Percentiles rank a stretch among this genome's conserved stretches.
Conservation (phyloP, 2,888 invertebrate species). For the Caradrina kadenii region DNA sequence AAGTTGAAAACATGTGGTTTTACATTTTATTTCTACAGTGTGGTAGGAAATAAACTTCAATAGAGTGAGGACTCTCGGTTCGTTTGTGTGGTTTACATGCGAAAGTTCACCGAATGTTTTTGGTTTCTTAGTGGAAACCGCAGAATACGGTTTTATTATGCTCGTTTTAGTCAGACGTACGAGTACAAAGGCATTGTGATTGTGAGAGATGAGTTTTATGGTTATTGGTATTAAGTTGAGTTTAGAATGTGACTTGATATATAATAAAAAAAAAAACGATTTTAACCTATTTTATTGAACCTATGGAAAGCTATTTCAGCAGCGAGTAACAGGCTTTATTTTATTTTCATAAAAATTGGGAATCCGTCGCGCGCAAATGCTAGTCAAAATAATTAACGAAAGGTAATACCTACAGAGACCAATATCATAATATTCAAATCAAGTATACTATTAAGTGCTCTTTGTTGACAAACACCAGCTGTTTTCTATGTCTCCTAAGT, state of each 20-base stretch:
- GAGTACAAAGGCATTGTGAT: slow-evolving; percentile 40
- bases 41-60: slow-evolving; percentile 50
- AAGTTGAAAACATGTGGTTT: slow-evolving; percentile 35
- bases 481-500: slow-evolving; percentile 24
- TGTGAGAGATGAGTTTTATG: slow-evolving; percentile 3
- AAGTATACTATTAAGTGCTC: not conserved
- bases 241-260: not conserved
- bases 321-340: no score
- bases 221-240: not conserved
- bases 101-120: slow-evolving; percentile 46
- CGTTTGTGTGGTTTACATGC: slow-evolving; percentile 53
- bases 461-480: slow-evolving; percentile 43
- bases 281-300: no score
- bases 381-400: no score
- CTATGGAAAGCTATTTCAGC: no score
- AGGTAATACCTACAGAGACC: no score
- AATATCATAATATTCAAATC: not conserved
- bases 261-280: no score
- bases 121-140: slow-evolving; percentile 32
- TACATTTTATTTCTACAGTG: slow-evolving; percentile 39
- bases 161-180: slow-evolving; percentile 15
- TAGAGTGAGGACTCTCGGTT: slow-evolving; percentile 42
- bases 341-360: no score
- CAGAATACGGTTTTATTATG: slow-evolving; percentile 35
- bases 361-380: no score